Percentiles rank a stretch among this genome's conserved stretches.
Evolutionary conservation across 2,888 invertebrate species (phyloP).

Genomic region (Sarcophaga rosellei): DNA sequence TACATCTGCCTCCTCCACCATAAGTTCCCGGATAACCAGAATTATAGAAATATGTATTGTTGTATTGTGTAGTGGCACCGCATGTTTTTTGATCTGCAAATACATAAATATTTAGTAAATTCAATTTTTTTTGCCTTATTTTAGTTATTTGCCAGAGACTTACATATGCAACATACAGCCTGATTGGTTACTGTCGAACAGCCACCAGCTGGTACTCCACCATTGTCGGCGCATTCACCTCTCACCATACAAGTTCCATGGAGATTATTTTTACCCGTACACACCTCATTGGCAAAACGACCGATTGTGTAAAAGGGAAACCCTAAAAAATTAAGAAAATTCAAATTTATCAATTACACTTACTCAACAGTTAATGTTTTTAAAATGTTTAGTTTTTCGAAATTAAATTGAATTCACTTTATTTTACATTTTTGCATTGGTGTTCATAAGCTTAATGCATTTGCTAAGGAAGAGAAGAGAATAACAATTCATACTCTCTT

Average conservation of each 20-base stretch:
- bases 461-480: no score
- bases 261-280: slow-evolving; percentile 85
- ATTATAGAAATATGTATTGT: slow-evolving; percentile 93
- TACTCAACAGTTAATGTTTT: neutral
- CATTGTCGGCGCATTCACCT: slow-evolving; percentile 87
- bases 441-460: no score
- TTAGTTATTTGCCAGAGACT: slow-evolving; percentile 74
- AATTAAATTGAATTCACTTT: no score
- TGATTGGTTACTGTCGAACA: slow-evolving; percentile 86
- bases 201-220: slow-evolving; percentile 87
- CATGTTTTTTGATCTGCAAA: slow-evolving; percentile 87
- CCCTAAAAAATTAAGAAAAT: slow-evolving; percentile 78
- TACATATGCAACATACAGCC: slow-evolving; percentile 92
- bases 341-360: neutral
- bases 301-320: slow-evolving; percentile 89
- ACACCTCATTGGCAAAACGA: slow-evolving; percentile 88
- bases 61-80: slow-evolving; percentile 86
- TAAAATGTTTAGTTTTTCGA: neutral
- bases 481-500: no score
- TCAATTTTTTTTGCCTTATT: neutral
- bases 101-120: neutral
- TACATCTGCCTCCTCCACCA: slow-evolving; percentile 86
- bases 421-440: no score
- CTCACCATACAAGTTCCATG: slow-evolving; percentile 90
- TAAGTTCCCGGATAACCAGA: slow-evolving; percentile 88